phyloP scores from a whole-genome alignment of 1,140 invertebrate genomes.

The Hestina assimilis region DNA sequence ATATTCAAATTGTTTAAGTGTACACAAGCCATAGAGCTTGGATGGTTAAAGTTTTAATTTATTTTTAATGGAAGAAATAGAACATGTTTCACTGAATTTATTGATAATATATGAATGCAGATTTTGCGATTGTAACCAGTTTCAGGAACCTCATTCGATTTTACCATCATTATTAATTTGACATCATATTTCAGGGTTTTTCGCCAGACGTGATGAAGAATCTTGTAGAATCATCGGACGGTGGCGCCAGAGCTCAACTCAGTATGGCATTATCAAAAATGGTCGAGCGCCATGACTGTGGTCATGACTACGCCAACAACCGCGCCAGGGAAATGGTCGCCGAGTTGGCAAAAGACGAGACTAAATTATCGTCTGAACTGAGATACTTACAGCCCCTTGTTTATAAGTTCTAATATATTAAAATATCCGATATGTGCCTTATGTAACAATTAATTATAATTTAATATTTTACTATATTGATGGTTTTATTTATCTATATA shows the following conservation, averaged over 20 bases:
- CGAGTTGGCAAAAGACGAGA: slow-evolving; percentile 73
- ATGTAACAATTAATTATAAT: slow-evolving; percentile 2
- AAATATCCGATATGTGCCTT: slow-evolving; percentile 4
- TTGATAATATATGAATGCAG: no score
- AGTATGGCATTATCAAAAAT: slow-evolving; percentile 72
- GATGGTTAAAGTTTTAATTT: no score
- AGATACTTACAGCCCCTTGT: slow-evolving; percentile 69
- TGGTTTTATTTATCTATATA: neutral
- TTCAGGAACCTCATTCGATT: no score
- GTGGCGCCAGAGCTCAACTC: slow-evolving; percentile 75
- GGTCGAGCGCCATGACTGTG: slow-evolving; percentile 73
- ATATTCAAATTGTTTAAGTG: no score
- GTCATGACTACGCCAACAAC: slow-evolving; percentile 74
- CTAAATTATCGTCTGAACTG: slow-evolving; percentile 72
- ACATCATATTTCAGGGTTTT: slow-evolving; percentile 79
- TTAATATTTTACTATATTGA: neutral
- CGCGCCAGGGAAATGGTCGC: slow-evolving; percentile 73
- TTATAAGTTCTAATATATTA: slow-evolving; percentile 43
- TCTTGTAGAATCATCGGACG: slow-evolving; percentile 68
- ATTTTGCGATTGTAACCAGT: no score
- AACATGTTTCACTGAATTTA: no score
- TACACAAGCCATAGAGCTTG: no score
- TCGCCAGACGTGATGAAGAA: slow-evolving; percentile 68
- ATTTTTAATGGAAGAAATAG: no score
- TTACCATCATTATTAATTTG: no score